These are phyloP conservation scores for Microtus richardsoni DNA, from an alignment of 2,113 vertebrate species.

Conservation along the genomic window DNA sequence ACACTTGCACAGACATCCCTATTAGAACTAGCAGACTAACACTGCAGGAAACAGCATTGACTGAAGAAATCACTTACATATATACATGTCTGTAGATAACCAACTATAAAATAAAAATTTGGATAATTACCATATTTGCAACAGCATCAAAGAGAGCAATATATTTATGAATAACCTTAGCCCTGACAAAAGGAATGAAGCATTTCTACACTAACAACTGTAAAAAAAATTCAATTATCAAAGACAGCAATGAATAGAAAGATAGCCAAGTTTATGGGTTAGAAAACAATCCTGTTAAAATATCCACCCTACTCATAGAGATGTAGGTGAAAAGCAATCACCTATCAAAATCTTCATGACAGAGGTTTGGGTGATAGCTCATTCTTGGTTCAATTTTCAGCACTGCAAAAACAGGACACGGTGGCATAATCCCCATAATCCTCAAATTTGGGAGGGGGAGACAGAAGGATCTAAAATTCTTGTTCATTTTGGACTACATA, in stretches of 20 bases:
- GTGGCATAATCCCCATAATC: neutral
- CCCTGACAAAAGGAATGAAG: neutral
- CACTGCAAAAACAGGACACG: neutral
- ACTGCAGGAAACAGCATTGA: neutral
- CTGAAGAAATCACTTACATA: neutral
- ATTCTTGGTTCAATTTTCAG: neutral
- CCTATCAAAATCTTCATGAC: neutral
- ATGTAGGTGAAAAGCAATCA: neutral
- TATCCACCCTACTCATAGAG: neutral
- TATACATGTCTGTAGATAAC: neutral
- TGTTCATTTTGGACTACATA: no score
- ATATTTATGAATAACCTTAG: neutral
- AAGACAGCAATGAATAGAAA: neutral
- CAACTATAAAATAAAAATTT: neutral
- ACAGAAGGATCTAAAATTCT: neutral
- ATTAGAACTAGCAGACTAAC: neutral
- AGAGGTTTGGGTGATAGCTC: neutral
- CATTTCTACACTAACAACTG: neutral
- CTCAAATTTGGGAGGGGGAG: neutral
- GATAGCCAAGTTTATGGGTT: neutral
- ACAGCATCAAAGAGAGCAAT: neutral
- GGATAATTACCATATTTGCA: neutral
- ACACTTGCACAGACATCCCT: neutral
- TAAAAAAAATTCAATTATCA: neutral
- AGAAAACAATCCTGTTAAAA: neutral